Percentiles rank a stretch among this genome's conserved stretches.
phyloP scores from a whole-genome alignment of 2,113 vertebrate species.

The Morone saxatilis region DNA sequence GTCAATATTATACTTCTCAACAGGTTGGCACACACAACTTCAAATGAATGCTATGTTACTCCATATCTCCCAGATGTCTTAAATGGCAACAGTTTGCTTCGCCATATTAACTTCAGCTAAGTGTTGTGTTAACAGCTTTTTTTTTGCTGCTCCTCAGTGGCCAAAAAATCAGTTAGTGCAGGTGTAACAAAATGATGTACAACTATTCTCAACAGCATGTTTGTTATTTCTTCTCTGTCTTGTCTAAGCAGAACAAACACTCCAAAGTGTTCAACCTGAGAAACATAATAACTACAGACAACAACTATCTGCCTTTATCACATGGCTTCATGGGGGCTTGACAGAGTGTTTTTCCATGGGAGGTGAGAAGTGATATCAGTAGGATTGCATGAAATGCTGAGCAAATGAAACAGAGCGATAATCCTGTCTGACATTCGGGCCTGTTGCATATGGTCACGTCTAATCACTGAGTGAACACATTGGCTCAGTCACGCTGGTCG shows the following conservation, averaged over 20 bases:
- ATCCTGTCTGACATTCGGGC: slow-evolving; percentile 73
- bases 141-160: neutral
- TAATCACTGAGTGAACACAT: slow-evolving; percentile 78
- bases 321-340: slow-evolving; percentile 22
- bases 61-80: neutral
- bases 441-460: slow-evolving; percentile 61
- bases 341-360: slow-evolving; percentile 34
- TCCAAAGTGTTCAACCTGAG: slow-evolving; percentile 6
- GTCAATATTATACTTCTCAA: neutral
- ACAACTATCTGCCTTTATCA: slow-evolving; percentile 37
- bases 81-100: neutral
- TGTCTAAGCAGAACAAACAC: slow-evolving; percentile 43
- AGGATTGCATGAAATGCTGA: slow-evolving; percentile 53
- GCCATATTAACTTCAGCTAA: neutral
- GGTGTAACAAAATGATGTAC: too few relatives aligned
- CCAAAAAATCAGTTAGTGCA: neutral
- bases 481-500: slow-evolving; percentile 57
- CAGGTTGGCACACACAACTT: neutral
- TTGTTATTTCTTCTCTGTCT: neutral
- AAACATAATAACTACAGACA: slow-evolving; percentile 24
- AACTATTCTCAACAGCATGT: neutral
- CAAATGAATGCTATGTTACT: neutral
- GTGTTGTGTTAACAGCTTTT: neutral
- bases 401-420: slow-evolving; percentile 68
- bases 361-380: slow-evolving; percentile 57